Conservation (phyloP, 2,888 invertebrate genomes). For the Agriopis aurantiaria region DNA sequence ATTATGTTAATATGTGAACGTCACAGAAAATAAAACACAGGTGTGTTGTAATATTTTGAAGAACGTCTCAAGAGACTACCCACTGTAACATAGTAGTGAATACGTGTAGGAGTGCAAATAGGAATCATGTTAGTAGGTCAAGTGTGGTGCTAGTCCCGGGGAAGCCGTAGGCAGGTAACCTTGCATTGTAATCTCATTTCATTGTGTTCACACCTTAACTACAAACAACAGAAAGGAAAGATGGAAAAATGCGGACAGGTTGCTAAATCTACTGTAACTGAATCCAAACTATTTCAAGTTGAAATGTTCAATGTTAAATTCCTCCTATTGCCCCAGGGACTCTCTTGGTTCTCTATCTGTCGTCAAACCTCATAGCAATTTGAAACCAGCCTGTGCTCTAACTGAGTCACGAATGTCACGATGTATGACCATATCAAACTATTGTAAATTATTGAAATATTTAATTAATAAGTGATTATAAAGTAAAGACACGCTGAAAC, state of each 20-base stretch:
- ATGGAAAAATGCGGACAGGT: neutral
- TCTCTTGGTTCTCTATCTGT: too few species aligned
- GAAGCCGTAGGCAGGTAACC: conserved; percentile 70
- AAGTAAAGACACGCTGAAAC: too few species aligned
- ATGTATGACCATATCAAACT: too few species aligned
- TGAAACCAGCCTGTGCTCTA: too few species aligned
- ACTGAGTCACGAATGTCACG: too few species aligned
- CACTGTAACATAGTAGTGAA: conserved; percentile 38
- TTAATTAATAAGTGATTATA: too few species aligned
- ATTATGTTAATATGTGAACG: too few species aligned
- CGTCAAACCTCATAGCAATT: too few species aligned
- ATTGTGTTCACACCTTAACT: conserved; percentile 55
- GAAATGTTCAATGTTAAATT: too few species aligned
- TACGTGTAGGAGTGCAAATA: conserved; percentile 41
- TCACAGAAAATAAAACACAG: too few species aligned
- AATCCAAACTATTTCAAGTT: neutral
- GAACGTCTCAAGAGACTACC: conserved; percentile 20
- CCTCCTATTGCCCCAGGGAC: too few species aligned
- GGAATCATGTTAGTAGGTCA: conserved; percentile 67
- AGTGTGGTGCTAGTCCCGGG: conserved; percentile 55
- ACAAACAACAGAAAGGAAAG: conserved; percentile 10
- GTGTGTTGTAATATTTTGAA: conserved; percentile 7
- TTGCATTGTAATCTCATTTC: conserved; percentile 75
- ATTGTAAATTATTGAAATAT: too few species aligned
- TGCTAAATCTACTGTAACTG: neutral